Base-by-base conservation (phyloP, 2,888 invertebrate species). In the Drosophila meridionalis region DNA sequence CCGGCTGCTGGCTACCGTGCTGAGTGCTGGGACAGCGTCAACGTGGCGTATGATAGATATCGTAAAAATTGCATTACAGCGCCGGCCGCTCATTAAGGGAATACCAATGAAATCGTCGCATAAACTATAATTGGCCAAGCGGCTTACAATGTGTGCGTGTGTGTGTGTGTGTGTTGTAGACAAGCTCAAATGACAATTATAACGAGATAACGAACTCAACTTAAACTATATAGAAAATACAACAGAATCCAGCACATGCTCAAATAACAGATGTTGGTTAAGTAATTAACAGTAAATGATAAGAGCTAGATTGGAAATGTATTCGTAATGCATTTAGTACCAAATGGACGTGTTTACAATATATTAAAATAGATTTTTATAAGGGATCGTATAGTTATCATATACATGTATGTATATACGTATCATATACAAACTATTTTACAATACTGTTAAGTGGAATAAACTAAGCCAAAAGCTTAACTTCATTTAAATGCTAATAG, bases 51-150 rank as follows among this genome's bases (percentile, higher is more conserved):
- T 89, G 78, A 84, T 62, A 74, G 65, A 89, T 80, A 82, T 87
- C 76, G 63, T 87, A 82, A 85, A 87, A 89, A 80, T 69, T 85
- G 78, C 89, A 84, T 82, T 88, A 86, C 77, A 74, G 47, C 69
- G 66, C 63, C 71, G 59, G 50, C 8, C 63, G 56, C 74, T 84
- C 82, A 80, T 87, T 78, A 87, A 71, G 85, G 85, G 73, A 87
- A 80, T 87, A 67, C 75, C 69, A 72, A 69, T 60, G 61, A 69
- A 75, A 60, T 63, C 61, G 64, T 32, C 78, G 59, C 55, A 73
- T 57, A 69, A 82, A 82, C 59, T 70, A 65, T 56, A 73, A 68
- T 82, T 72, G 61, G 42, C 42, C 55, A 40, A 47, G 47, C 57
- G 28, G 53, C 73, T 68, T 78, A 32, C 78, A 69, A 55, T 56